Conservation (phyloP, 1,140 invertebrate genomes). For the Monomorium pharaonis region DNA sequence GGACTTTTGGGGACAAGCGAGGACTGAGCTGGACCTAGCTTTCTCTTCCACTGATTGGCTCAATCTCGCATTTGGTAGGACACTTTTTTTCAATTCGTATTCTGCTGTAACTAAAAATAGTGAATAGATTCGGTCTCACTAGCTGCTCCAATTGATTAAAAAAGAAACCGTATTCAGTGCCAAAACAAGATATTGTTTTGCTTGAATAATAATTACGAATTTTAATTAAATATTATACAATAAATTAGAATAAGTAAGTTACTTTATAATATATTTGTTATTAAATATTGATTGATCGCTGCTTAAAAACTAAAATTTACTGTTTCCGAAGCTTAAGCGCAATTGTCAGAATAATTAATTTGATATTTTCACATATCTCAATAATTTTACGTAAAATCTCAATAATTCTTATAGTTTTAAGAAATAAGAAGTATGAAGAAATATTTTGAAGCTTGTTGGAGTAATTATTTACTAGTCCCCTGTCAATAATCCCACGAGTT, state of each 20-base stretch:
- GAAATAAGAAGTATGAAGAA: too few species aligned
- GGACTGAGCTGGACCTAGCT: slow-evolving; percentile 68
- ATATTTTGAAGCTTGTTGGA: neutral
- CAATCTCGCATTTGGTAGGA: slow-evolving; percentile 42
- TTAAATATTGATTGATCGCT: neutral
- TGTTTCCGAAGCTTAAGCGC: neutral
- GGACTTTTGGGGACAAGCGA: slow-evolving; percentile 61
- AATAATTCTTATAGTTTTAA: neutral
- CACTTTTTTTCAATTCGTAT: slow-evolving; percentile 50
- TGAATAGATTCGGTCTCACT: neutral
- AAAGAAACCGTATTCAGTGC: neutral
- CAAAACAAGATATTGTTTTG: neutral
- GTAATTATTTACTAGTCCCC: neutral
- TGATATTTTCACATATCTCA: neutral
- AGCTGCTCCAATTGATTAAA: neutral
- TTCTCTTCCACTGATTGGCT: slow-evolving; percentile 70
- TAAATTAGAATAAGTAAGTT: neutral
- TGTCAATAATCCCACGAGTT: neutral
- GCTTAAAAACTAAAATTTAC: neutral
- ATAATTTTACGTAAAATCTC: too few species aligned
- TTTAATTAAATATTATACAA: neutral
- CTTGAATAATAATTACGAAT: neutral
- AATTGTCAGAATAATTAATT: neutral
- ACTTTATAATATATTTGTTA: neutral
- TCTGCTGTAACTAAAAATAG: neutral